Conservation (phyloP, 2,797 vertebrate species). For the Tiaroga cobitis region DNA sequence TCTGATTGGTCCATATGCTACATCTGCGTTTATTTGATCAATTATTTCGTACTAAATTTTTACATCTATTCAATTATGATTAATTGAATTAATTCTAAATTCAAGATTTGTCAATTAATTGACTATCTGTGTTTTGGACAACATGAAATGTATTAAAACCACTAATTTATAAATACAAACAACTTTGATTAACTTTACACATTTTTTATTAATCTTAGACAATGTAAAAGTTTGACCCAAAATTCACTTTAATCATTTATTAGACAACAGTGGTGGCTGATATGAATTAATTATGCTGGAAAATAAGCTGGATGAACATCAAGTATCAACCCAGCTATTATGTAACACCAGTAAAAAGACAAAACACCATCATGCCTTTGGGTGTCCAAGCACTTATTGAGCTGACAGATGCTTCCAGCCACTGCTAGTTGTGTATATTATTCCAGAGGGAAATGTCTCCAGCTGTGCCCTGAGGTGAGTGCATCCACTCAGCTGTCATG, state of each 20-base stretch:
- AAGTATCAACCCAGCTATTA: background rate
- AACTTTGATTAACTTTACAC: too few relatives aligned
- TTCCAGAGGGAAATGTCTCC: constrained; percentile 3
- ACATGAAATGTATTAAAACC: background rate
- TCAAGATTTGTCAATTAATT: background rate
- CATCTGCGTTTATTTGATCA: background rate
- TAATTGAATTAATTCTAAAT: too few relatives aligned
- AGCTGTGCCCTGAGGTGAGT: constrained; percentile 14
- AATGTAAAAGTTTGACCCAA: background rate
- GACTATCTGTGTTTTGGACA: background rate
- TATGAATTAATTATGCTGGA: background rate
- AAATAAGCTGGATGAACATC: background rate
- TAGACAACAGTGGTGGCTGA: background rate
- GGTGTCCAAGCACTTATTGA: background rate
- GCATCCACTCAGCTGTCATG: background rate
- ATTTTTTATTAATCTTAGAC: background rate
- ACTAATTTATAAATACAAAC: background rate
- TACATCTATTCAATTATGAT: background rate
- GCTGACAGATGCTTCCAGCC: constrained; percentile 16
- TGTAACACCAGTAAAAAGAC: background rate
- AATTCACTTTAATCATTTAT: background rate
- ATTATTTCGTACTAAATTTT: background rate
- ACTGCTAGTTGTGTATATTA: constrained; percentile 11
- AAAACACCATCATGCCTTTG: constrained; percentile 2
- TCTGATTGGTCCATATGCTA: too few relatives aligned